Evolutionary conservation across 2,888 invertebrate genomes (phyloP), one percentile per base, ranked within the genome.

Genomic region (Lithophane semibrunnea): DNA sequence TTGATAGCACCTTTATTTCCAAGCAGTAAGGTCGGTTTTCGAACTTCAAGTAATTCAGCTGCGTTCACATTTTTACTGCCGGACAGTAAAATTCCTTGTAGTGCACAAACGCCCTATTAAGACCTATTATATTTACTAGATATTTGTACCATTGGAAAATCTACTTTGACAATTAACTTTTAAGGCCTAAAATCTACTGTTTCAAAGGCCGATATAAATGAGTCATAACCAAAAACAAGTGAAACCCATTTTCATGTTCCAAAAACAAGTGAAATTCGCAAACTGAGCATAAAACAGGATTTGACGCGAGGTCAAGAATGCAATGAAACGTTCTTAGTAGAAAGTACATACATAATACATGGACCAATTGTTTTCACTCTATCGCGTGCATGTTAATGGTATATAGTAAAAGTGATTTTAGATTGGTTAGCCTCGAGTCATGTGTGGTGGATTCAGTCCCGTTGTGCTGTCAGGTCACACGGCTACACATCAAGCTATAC

Each of bases 311-410:
- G 88, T 90, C 90, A 88, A 85, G 83, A 85, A 88, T 88, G 85
- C 86, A 84, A 85, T 87, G 90, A 90, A 89, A 89, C 87, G 88
- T 88, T 81, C 78, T 81, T 71, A 73, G 78, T 79, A 85, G 86
- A 88, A 85, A 86, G 85, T 86, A 81, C 44, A 88, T 80, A 88
- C 86, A 88, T 87, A 70, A 87, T 81, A 88, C 86, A 87, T 86
- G 90, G 89, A 92, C 90, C 91, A 90, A 95, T 95, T 94, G 95
- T 95, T 95, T 95, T 95, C 95, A 92, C 95, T 90, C 79, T 88
- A 90, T 92, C 90, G 92, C 92, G 92, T 92, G 95, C 93, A 94
- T 94, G 91, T 87, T 91, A 93, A 93, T 92, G 37, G 44, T 61
- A 65, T 72, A 64, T 77, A 83, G 94, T 94, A 95, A 95, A 94